Conservation (phyloP, 2,113 vertebrate genomes). For the Ictidomys tridecemlineatus region DNA sequence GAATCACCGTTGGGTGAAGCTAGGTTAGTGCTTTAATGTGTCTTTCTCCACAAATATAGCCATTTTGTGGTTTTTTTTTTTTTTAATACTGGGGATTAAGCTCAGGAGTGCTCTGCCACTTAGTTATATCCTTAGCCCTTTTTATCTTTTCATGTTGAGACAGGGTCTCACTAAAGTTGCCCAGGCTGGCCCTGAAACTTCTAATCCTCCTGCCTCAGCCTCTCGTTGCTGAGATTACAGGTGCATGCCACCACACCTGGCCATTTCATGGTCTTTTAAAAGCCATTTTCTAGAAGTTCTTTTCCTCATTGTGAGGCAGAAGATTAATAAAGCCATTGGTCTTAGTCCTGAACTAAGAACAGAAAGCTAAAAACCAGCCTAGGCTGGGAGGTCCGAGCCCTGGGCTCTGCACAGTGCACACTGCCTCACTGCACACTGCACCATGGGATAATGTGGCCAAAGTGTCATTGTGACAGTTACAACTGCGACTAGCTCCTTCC, state of each 20-base stretch:
- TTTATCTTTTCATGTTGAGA: not conserved
- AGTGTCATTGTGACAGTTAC: not conserved
- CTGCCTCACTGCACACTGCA: not conserved
- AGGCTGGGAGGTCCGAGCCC: fast-evolving
- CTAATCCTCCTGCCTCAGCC: not conserved
- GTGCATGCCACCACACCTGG: not conserved
- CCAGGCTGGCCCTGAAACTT: not conserved
- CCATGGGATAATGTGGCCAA: not conserved
- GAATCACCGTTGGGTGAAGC: not conserved
- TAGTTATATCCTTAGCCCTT: not conserved
- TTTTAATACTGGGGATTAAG: not conserved
- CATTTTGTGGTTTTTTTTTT: too few relatives aligned
- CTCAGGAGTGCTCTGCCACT: not conserved
- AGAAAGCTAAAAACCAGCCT: not conserved
- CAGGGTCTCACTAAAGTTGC: not conserved
- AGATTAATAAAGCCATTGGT: not conserved
- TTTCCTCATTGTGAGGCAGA: not conserved
- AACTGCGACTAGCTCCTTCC: not conserved
- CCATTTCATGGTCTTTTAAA: not conserved
- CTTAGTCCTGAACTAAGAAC: not conserved
- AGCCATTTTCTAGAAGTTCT: not conserved
- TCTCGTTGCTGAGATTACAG: not conserved
- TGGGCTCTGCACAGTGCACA: not conserved
- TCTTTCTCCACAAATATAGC: too few relatives aligned
- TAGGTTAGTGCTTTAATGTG: not conserved